phyloP scores from a whole-genome alignment of 2,113 vertebrate species.

The Alaudala cheleensis region DNA sequence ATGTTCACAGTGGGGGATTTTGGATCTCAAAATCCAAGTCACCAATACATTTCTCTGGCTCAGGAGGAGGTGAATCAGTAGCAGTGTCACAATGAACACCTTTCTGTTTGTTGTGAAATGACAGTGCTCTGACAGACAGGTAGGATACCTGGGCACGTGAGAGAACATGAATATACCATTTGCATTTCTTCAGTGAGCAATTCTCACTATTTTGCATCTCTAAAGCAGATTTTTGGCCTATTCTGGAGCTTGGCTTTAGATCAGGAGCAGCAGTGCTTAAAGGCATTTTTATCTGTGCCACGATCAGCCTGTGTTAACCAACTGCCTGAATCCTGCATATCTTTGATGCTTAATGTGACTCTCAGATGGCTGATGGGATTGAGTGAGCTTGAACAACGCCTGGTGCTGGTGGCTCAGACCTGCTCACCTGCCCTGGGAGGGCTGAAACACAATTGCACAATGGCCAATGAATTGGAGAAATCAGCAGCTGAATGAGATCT shows the following conservation, averaged over 20 bases:
- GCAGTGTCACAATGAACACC: background rate
- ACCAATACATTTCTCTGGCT: background rate
- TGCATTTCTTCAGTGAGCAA: slow-evolving; percentile 6
- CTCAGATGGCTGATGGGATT: background rate
- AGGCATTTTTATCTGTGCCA: background rate
- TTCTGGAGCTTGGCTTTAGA: background rate
- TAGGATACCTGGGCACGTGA: background rate
- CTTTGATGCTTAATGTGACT: background rate
- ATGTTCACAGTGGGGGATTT: background rate
- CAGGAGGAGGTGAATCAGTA: background rate
- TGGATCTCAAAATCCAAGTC: background rate
- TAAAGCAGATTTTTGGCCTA: background rate
- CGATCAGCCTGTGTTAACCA: background rate
- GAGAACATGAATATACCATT: background rate
- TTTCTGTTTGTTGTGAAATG: background rate
- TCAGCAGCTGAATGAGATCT: background rate
- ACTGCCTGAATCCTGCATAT: background rate
- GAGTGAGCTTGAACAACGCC: background rate
- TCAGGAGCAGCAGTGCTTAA: background rate
- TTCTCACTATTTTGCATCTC: slow-evolving; percentile 1
- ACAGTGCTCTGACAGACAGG: background rate
- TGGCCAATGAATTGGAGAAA: background rate
- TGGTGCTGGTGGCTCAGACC: background rate
- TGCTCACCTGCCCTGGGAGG: slow-evolving; percentile 1
- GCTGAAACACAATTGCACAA: background rate